These are phyloP conservation scores for Rugalucina vietnamica DNA, from an alignment of 2,888 invertebrate genomes.

Conservation along the genomic window DNA sequence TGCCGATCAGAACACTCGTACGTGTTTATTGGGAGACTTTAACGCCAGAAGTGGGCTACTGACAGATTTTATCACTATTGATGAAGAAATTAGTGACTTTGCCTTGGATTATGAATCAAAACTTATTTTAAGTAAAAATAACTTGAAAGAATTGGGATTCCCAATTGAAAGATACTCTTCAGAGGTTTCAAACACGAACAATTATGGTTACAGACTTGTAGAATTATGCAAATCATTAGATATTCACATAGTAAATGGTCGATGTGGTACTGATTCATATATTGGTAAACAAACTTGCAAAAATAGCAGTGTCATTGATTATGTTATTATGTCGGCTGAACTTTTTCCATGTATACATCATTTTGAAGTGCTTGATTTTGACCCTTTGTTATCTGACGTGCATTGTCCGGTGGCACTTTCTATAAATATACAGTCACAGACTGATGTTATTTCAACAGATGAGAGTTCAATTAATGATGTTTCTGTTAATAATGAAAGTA, in stretches of 20 bases:
- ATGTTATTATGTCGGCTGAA: constrained; percentile 2
- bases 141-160: background rate
- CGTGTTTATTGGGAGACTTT: constrained; percentile 1
- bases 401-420: constrained; percentile 4
- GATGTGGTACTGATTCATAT: background rate
- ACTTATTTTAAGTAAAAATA: constrained; percentile 4
- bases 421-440: background rate
- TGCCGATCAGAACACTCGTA: background rate
- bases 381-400: background rate
- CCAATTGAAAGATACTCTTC: background rate
- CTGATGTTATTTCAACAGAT: background rate
- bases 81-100: background rate
- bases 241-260: background rate
- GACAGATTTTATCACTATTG: constrained; percentile 3
- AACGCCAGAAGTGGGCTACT: background rate
- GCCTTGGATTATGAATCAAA: background rate
- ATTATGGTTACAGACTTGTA: constrained; percentile 1
- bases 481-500: background rate
- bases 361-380: constrained; percentile 2
- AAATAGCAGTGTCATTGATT: constrained; percentile 9
- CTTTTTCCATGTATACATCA: constrained; percentile 12
- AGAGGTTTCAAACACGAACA: background rate
- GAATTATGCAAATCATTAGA: constrained; percentile 3
- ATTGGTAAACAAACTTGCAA: background rate
- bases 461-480: background rate